Evolutionary conservation across 2,797 vertebrate species (phyloP).

Genomic region (Prionace glauca): DNA sequence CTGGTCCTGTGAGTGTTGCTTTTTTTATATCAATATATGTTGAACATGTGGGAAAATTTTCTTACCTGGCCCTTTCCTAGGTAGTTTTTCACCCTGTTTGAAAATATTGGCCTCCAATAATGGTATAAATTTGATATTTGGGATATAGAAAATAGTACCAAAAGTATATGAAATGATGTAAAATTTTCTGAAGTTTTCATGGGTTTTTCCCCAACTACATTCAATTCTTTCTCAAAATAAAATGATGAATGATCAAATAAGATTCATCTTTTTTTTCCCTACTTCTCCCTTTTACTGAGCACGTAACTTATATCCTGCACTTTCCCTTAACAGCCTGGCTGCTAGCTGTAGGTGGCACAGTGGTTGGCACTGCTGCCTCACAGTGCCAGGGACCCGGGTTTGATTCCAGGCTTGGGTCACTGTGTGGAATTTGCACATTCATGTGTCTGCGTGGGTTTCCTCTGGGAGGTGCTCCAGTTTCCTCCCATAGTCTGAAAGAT

Average conservation of each 20-base stretch:
- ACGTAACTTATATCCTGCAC: neutral
- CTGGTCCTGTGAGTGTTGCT: neutral
- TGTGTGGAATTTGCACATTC: no score
- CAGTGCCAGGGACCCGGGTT: no score
- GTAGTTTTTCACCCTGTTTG: neutral
- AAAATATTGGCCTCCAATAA: neutral
- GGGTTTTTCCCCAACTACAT: neutral
- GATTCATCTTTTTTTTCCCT: neutral
- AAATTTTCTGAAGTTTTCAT: neutral
- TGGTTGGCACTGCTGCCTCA: no score
- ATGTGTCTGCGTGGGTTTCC: no score
- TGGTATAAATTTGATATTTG: neutral
- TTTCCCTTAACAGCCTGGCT: neutral
- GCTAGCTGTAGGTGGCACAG: neutral
- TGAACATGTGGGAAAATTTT: neutral
- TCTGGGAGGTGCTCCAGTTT: no score
- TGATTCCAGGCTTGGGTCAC: no score
- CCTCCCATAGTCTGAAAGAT: no score
- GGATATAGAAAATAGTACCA: neutral
- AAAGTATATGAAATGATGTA: neutral
- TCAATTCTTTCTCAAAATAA: neutral
- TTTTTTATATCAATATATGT: neutral
- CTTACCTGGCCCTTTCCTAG: neutral
- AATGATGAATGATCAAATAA: neutral
- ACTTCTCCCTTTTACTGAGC: neutral